phyloP scores from a whole-genome alignment of 2,797 vertebrate species.

The Gymnopithys bicolor region DNA sequence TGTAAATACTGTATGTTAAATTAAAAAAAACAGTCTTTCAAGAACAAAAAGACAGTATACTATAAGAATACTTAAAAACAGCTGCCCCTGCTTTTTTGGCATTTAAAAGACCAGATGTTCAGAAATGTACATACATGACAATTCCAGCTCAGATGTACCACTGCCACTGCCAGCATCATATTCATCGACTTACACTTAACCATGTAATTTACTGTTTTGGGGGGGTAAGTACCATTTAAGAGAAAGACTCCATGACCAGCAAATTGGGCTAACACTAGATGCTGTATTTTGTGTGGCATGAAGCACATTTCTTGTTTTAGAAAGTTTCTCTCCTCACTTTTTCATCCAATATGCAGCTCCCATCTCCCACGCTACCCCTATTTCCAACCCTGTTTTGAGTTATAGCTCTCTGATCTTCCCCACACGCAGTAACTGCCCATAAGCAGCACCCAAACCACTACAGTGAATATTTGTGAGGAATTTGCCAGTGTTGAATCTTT shows the following conservation, averaged over 20 bases:
- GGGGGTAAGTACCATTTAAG: not conserved
- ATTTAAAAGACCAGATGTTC: not conserved
- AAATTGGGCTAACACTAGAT: not conserved
- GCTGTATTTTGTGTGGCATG: not conserved
- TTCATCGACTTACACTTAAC: not conserved
- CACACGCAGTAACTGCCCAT: fast-evolving
- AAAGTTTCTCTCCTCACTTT: not conserved
- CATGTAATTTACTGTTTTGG: not conserved
- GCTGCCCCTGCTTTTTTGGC: not conserved
- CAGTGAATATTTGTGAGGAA: not conserved
- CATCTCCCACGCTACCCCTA: not conserved
- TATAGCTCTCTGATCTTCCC: not conserved
- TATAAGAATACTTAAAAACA: not conserved
- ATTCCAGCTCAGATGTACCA: not conserved
- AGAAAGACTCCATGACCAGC: not conserved
- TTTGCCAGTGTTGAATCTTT: not conserved
- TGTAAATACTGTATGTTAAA: slow-evolving; percentile 27
- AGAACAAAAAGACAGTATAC: not conserved
- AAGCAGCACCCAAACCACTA: not conserved
- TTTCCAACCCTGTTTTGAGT: not conserved
- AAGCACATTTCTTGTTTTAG: not conserved
- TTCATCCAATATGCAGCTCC: not conserved
- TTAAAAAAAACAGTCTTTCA: not conserved
- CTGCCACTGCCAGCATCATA: not conserved
- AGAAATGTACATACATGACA: not conserved